Percentiles rank a stretch among this genome's conserved stretches.
These are phyloP conservation scores for Heterocephalus glaber DNA, from an alignment of 2,113 vertebrate species.

Conservation along the genomic window DNA sequence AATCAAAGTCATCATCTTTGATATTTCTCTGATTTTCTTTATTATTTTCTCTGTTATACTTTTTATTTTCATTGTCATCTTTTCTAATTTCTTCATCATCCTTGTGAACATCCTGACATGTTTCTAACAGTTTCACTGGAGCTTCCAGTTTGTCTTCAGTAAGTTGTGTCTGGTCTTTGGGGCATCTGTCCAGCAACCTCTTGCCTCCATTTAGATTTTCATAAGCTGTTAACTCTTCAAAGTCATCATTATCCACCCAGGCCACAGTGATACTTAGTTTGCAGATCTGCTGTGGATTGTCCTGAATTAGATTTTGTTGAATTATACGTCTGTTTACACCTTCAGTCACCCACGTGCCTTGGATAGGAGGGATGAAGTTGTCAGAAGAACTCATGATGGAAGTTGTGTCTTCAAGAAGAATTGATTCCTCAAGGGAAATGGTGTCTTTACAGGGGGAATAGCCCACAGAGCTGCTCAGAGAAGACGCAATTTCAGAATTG, in stretches of 20 bases:
- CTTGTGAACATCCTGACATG: not conserved
- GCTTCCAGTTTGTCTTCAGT: constrained; percentile 27
- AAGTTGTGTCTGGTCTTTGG: not conserved
- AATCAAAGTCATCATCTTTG: not conserved
- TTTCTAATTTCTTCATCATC: not conserved
- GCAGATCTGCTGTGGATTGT: not conserved
- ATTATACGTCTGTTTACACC: not conserved
- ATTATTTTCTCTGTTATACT: not conserved
- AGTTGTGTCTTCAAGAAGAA: not conserved
- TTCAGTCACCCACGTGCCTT: constrained; percentile 46
- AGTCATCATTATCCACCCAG: not conserved
- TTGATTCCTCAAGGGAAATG: not conserved
- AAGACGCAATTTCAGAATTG: not conserved
- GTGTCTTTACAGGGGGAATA: not conserved
- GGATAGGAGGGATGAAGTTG: constrained; percentile 34
- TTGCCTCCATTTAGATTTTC: not conserved
- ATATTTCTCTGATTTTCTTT: not conserved
- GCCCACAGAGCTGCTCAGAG: not conserved
- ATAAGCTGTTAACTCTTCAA: not conserved
- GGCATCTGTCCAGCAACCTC: not conserved
- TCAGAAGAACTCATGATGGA: not conserved
- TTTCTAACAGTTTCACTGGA: constrained; percentile 59
- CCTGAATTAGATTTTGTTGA: not conserved
- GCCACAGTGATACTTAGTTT: constrained; percentile 52
- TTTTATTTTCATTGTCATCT: not conserved